These are phyloP conservation scores for Anser cygnoides DNA, from an alignment of 2,113 vertebrate genomes.

Conservation along the genomic window DNA sequence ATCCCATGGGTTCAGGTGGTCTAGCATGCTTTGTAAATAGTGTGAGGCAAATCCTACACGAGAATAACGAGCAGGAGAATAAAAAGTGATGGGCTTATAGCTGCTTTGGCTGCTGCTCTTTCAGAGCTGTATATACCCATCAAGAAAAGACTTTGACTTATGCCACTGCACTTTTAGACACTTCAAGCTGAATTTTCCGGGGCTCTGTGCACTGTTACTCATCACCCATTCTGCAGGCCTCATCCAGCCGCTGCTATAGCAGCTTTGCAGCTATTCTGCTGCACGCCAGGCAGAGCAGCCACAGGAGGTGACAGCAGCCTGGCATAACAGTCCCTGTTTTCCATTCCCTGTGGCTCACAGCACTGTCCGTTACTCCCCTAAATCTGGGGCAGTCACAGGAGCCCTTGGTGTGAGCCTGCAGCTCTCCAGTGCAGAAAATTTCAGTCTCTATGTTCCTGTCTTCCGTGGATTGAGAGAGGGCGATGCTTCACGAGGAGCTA, in stretches of 20 bases:
- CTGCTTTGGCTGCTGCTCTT: background rate
- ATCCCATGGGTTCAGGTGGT: background rate
- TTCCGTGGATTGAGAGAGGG: background rate
- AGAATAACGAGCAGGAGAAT: background rate
- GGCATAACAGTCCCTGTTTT: background rate
- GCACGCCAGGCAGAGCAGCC: background rate
- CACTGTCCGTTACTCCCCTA: fast-evolving
- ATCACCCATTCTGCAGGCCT: background rate
- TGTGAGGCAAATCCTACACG: background rate
- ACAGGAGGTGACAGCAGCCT: background rate
- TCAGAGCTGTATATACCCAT: background rate
- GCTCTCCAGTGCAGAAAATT: background rate
- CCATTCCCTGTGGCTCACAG: background rate
- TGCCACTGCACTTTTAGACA: background rate
- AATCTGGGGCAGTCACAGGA: background rate
- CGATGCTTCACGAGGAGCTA: background rate
- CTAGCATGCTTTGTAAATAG: background rate
- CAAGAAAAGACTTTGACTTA: background rate
- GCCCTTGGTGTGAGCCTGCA: background rate
- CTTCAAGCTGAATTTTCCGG: background rate
- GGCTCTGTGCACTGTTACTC: background rate
- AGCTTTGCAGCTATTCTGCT: background rate
- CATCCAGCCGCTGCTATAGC: background rate
- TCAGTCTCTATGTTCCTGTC: background rate
- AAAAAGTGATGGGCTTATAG: background rate